Conservation (phyloP, 2,797 vertebrate species). For the Aulostomus chinensis region DNA sequence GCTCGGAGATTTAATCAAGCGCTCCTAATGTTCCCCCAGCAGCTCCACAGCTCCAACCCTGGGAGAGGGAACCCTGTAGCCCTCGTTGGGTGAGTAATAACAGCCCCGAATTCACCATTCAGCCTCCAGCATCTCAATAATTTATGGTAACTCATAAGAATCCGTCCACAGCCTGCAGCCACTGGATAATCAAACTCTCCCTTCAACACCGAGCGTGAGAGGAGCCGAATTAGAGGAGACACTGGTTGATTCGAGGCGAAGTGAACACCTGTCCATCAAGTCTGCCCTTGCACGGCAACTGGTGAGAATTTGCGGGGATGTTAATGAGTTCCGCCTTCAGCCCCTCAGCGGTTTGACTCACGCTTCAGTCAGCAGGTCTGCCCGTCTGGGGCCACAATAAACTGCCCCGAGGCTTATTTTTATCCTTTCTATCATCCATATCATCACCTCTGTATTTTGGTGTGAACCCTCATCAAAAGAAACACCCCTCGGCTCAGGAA, state of each 20-base stretch:
- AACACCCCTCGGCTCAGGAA: no score
- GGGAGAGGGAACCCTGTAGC: slow-evolving; percentile 18
- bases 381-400: no score
- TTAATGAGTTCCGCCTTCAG: no score
- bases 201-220: slow-evolving; percentile 6
- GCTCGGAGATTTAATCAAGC: slow-evolving; percentile 52
- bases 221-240: slow-evolving; percentile 17
- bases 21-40: slow-evolving; percentile 45
- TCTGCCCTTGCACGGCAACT: no score
- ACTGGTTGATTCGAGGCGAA: no score
- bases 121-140: slow-evolving; percentile 52
- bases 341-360: no score
- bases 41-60: slow-evolving; percentile 41
- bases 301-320: no score
- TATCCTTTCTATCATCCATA: no score
- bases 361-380: no score
- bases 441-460: no score
- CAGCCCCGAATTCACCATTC: slow-evolving; percentile 34
- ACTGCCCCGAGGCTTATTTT: no score
- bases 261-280: slow-evolving; percentile 14
- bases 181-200: slow-evolving; percentile 44
- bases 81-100: slow-evolving; percentile 46
- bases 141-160: slow-evolving; percentile 53
- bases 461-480: no score
- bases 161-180: slow-evolving; percentile 27